A percentile compares a stretch with the other conserved stretches of the same genome.
These are phyloP conservation scores for Yponomeuta malinellus DNA, from an alignment of 2,888 invertebrate genomes.

Conservation along the genomic window DNA sequence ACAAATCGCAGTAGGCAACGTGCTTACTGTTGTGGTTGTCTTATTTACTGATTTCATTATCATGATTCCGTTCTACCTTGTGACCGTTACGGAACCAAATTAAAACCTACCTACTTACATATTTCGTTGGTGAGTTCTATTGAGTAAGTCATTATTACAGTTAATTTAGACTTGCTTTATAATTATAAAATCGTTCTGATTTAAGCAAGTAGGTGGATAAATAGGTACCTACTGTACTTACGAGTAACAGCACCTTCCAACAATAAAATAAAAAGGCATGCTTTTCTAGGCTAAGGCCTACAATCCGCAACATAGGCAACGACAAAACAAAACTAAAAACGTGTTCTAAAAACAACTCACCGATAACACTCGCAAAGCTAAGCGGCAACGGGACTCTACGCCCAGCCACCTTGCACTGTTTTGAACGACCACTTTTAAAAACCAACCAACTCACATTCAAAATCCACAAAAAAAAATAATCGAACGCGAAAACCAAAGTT, in stretches of 20 bases:
- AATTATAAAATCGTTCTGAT: background rate
- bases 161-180: background rate
- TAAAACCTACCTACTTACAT: background rate
- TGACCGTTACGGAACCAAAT: background rate
- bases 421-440: slow-evolving; percentile 9
- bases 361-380: slow-evolving; percentile 37
- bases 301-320: background rate
- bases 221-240: background rate
- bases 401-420: slow-evolving; percentile 10
- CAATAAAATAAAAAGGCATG: background rate
- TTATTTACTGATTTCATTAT: background rate
- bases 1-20: no score
- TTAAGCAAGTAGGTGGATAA: background rate
- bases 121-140: background rate
- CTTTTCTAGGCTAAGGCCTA: background rate
- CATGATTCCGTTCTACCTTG: background rate
- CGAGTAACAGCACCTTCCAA: background rate
- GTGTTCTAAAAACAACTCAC: slow-evolving; percentile 40
- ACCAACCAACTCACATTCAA: slow-evolving; percentile 3
- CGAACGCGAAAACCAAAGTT: background rate
- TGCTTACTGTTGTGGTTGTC: background rate
- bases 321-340: slow-evolving; percentile 1
- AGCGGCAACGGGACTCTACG: slow-evolving; percentile 56
- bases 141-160: background rate
- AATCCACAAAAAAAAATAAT: background rate